Conservation (phyloP, 2,797 vertebrate genomes). For the Pterois miles region DNA sequence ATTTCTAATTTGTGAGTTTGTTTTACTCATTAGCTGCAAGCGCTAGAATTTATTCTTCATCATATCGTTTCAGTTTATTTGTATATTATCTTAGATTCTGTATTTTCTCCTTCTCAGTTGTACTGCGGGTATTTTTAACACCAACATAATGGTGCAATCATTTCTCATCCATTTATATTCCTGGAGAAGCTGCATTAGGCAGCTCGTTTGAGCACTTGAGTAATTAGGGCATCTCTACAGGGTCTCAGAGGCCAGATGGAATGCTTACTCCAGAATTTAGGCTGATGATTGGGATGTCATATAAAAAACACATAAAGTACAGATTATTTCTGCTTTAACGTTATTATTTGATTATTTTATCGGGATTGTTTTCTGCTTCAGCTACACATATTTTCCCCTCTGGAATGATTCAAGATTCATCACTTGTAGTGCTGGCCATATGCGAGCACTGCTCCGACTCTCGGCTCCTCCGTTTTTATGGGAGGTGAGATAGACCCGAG, state of each 20-base stretch:
- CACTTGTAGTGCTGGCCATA: neutral
- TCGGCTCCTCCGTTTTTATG: neutral
- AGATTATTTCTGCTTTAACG: neutral
- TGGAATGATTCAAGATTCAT: neutral
- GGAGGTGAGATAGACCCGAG: too few relatives aligned
- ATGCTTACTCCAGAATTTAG: slow-evolving; percentile 40
- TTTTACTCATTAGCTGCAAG: slow-evolving; percentile 11
- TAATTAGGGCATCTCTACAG: slow-evolving; percentile 47
- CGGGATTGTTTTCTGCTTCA: neutral
- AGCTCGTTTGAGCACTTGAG: slow-evolving; percentile 45
- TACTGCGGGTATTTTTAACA: slow-evolving; percentile 38
- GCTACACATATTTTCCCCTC: neutral
- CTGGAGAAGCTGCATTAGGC: slow-evolving; percentile 36
- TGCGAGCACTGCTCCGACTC: neutral
- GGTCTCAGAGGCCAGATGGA: slow-evolving; percentile 58
- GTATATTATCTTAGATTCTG: neutral
- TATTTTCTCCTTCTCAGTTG: slow-evolving; percentile 1
- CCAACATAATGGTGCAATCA: slow-evolving; percentile 31
- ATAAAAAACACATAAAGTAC: slow-evolving; percentile 14
- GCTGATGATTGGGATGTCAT: slow-evolving; percentile 26
- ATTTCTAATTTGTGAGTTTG: slow-evolving; percentile 22
- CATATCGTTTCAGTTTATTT: neutral
- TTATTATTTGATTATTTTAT: neutral
- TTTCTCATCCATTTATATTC: slow-evolving; percentile 51
- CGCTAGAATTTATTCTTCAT: slow-evolving; percentile 5